Percentiles rank a stretch among this genome's conserved stretches.
Conservation (phyloP, 2,888 invertebrate genomes). For the Ochlodes sylvanus region DNA sequence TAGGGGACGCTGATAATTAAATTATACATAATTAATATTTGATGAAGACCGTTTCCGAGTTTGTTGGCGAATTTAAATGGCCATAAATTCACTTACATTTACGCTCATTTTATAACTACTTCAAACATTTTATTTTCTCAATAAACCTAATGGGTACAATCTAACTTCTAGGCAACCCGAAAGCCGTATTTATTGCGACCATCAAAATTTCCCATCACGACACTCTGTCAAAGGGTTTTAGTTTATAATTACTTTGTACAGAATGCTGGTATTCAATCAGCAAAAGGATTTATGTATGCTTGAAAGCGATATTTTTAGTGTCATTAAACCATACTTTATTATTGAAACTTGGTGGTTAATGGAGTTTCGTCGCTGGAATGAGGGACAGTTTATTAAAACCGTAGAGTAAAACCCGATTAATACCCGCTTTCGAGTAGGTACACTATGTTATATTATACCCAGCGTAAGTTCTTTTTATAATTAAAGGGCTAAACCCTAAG, state of each 20-base stretch:
- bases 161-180: neutral
- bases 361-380: too few species aligned
- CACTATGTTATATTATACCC: too few species aligned
- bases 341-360: too few species aligned
- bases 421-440: too few species aligned
- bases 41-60: too few species aligned
- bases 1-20: too few species aligned
- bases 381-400: too few species aligned
- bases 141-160: neutral
- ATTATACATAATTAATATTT: too few species aligned
- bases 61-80: neutral
- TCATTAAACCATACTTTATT: neutral
- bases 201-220: constrained; percentile 5
- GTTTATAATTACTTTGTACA: neutral
- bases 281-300: neutral
- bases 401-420: too few species aligned
- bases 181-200: constrained; percentile 6
- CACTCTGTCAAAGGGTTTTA: neutral
- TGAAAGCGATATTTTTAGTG: neutral
- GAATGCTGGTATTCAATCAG: neutral
- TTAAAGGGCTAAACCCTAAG: too few species aligned
- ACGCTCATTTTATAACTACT: constrained; percentile 1
- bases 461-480: too few species aligned
- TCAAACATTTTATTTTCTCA: neutral
- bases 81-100: neutral